These are phyloP conservation scores for Austrofundulus limnaeus DNA, from an alignment of 2,113 vertebrate genomes.

Conservation along the genomic window DNA sequence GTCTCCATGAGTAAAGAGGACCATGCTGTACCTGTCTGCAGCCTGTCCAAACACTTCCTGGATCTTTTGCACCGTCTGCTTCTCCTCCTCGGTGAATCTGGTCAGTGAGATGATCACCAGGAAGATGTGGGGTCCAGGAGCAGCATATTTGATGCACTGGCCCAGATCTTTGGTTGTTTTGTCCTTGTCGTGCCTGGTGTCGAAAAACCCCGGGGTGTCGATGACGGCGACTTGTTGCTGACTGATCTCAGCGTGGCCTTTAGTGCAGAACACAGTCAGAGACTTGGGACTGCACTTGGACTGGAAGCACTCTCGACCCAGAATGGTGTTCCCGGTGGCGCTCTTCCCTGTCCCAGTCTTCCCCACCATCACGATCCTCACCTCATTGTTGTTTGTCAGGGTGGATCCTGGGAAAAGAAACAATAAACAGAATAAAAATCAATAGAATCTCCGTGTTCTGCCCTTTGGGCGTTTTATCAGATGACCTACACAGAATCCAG, in stretches of 20 bases:
- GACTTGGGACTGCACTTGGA: not conserved
- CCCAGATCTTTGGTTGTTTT: not conserved
- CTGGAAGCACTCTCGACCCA: not conserved
- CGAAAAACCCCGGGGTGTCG: not conserved
- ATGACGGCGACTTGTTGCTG: too few species aligned
- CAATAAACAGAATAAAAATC: too few species aligned
- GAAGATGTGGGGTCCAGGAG: conserved; percentile 16
- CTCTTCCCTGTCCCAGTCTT: conserved; percentile 8
- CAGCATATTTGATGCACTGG: not conserved
- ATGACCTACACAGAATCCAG: too few species aligned
- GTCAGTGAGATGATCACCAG: not conserved
- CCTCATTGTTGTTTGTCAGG: not conserved
- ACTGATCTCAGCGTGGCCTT: not conserved
- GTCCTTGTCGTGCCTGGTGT: not conserved
- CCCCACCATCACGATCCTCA: conserved; percentile 12
- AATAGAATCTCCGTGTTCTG: too few species aligned
- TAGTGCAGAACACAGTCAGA: not conserved
- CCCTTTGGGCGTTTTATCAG: too few species aligned
- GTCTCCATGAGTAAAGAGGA: conserved; percentile 4
- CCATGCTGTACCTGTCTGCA: conserved; percentile 10
- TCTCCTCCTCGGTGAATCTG: conserved; percentile 5
- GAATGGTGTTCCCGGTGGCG: conserved; percentile 6
- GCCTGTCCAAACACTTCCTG: not conserved
- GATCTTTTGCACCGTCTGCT: not conserved
- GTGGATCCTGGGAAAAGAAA: not conserved